Conservation (phyloP, 2,888 invertebrate species). For the Drosophila leonis region DNA sequence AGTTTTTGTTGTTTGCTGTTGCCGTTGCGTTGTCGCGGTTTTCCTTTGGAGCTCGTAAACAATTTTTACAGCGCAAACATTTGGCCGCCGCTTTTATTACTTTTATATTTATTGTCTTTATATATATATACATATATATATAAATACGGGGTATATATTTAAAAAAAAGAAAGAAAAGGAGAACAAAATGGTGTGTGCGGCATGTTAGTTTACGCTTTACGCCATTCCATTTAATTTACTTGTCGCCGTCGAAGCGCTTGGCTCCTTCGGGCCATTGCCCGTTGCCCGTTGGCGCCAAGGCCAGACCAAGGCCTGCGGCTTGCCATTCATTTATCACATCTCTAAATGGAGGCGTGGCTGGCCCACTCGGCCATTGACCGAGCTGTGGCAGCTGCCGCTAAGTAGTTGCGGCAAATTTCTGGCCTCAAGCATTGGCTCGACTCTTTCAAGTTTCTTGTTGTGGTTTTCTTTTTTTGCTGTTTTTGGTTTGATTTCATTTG, state of each 20-base stretch:
- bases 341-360: conserved; percentile 3
- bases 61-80: conserved; percentile 76
- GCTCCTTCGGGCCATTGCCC: not conserved
- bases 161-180: conserved; percentile 32
- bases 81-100: conserved; percentile 61
- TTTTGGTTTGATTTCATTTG: conserved; percentile 53
- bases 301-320: conserved; percentile 37
- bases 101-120: conserved; percentile 72
- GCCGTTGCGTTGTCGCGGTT: conserved; percentile 60
- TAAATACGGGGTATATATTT: not conserved
- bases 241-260: conserved; percentile 12
- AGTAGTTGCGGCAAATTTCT: conserved; percentile 70
- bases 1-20: conserved; percentile 28
- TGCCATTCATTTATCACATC: conserved; percentile 53
- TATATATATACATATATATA: conserved; percentile 37
- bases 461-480: not conserved
- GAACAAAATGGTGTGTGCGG: conserved; percentile 37
- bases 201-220: conserved; percentile 58
- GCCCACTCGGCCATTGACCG: conserved; percentile 35
- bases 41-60: conserved; percentile 73
- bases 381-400: conserved; percentile 55
- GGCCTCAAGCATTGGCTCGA: conserved; percentile 34
- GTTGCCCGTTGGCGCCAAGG: conserved; percentile 19
- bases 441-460: conserved; percentile 40
- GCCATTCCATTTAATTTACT: conserved; percentile 66